phyloP scores from a whole-genome alignment of 2,888 invertebrate genomes.

The Macrostomum cliftonense region DNA sequence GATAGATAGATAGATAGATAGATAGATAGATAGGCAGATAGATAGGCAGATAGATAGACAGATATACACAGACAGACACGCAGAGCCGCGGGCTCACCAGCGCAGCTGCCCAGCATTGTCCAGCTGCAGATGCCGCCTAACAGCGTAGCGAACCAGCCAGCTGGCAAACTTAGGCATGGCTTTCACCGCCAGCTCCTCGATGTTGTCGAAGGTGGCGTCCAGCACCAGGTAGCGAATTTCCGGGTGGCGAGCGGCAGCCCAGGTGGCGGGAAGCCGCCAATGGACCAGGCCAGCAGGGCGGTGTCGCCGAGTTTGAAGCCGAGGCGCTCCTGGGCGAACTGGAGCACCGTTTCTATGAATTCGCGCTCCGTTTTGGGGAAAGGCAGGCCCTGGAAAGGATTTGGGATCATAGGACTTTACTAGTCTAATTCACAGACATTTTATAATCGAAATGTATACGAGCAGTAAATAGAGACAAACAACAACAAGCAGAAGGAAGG shows the following conservation, averaged over 20 bases:
- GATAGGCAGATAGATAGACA: too few relatives aligned
- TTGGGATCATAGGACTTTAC: too few relatives aligned
- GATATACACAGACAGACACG: too few relatives aligned
- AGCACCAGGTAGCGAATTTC: slow-evolving; percentile 57
- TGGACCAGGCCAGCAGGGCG: slow-evolving; percentile 76
- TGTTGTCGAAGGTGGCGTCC: slow-evolving; percentile 91
- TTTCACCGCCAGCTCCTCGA: slow-evolving; percentile 64
- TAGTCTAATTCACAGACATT: too few relatives aligned
- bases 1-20: too few relatives aligned
- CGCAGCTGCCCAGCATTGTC: slow-evolving; percentile 54
- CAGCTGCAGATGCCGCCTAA: slow-evolving; percentile 61
- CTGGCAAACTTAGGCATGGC: slow-evolving; percentile 52
- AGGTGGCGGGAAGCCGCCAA: slow-evolving; percentile 79
- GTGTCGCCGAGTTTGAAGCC: slow-evolving; percentile 60
- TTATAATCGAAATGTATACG: too few relatives aligned
- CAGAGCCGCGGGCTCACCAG: slow-evolving; percentile 37
- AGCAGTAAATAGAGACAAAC: too few relatives aligned
- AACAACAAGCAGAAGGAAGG: too few relatives aligned
- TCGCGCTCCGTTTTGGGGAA: slow-evolving; percentile 68
- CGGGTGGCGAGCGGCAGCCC: slow-evolving; percentile 74
- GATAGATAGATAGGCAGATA: too few relatives aligned
- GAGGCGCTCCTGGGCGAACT: slow-evolving; percentile 65
- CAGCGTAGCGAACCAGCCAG: slow-evolving; percentile 25
- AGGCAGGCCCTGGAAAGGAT: slow-evolving; percentile 60
- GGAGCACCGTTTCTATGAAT: slow-evolving; percentile 72